Percentiles rank a stretch among this genome's conserved stretches.
Conservation (phyloP, 2,113 vertebrate genomes). For the Paramormyrops kingsleyae region DNA sequence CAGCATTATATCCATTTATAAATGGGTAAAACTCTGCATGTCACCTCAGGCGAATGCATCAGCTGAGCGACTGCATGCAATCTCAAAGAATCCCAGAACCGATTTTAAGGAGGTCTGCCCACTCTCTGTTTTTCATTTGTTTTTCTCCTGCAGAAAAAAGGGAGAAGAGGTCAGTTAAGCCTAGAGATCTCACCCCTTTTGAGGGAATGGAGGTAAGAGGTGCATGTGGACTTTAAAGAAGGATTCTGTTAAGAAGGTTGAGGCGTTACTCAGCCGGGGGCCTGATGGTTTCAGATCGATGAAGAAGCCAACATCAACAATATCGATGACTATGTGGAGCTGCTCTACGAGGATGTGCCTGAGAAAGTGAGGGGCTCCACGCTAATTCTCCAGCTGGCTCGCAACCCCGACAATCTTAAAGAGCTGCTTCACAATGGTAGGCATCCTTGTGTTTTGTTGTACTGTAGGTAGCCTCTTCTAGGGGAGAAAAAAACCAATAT, state of each 20-base stretch:
- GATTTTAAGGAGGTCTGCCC: neutral
- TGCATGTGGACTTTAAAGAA: neutral
- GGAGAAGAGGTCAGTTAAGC: slow-evolving; percentile 72
- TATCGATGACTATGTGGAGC: slow-evolving; percentile 85
- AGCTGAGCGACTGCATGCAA: neutral
- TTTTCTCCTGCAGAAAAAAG: slow-evolving; percentile 55
- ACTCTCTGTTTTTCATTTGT: slow-evolving; percentile 3
- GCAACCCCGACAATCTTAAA: slow-evolving; percentile 85
- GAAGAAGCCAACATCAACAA: slow-evolving; percentile 84
- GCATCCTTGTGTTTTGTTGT: too few species aligned
- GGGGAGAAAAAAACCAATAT: too few species aligned
- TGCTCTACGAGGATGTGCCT: slow-evolving; percentile 84
- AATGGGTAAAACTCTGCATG: neutral
- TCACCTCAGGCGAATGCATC: neutral
- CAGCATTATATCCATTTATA: neutral
- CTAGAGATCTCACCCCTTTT: slow-evolving; percentile 77
- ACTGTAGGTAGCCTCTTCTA: too few species aligned
- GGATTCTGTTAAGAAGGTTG: neutral
- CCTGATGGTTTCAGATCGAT: slow-evolving; percentile 66
- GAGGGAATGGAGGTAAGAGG: slow-evolving; percentile 78
- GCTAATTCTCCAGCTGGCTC: slow-evolving; percentile 82
- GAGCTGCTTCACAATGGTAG: slow-evolving; percentile 84
- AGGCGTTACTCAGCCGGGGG: slow-evolving; percentile 18
- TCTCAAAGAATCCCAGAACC: neutral
- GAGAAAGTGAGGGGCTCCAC: slow-evolving; percentile 86